A percentile compares a stretch with the other conserved stretches of the same genome.
These are phyloP conservation scores for Lasioglossum albipes DNA, from an alignment of 1,140 invertebrate species.

Conservation along the genomic window DNA sequence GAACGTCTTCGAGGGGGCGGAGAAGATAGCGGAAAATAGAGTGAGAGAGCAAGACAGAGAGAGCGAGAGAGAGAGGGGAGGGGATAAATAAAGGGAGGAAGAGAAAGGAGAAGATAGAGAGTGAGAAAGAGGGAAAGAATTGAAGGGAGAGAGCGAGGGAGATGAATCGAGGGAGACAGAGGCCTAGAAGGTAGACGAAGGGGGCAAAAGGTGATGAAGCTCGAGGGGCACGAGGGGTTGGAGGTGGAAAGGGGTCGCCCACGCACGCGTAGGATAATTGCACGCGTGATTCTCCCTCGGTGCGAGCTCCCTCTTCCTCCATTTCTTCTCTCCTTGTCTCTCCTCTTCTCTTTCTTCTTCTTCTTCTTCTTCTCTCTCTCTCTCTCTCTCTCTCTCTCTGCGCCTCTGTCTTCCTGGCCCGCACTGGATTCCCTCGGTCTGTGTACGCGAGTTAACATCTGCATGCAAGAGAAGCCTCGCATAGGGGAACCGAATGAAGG, in stretches of 20 bases:
- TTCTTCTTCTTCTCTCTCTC: constrained; percentile 15
- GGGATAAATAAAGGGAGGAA: neutral
- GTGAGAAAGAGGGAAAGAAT: too few species aligned
- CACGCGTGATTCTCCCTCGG: constrained; percentile 76
- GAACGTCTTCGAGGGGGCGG: constrained; percentile 31
- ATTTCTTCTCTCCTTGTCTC: constrained; percentile 31
- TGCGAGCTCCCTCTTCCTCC: constrained; percentile 63
- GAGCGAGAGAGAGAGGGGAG: neutral
- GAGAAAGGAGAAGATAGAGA: too few species aligned
- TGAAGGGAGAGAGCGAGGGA: constrained; percentile 3
- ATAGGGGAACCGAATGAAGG: constrained; percentile 40
- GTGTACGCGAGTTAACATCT: constrained; percentile 65
- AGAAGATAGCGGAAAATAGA: constrained; percentile 51
- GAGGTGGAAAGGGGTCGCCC: constrained; percentile 61
- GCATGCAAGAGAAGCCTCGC: constrained; percentile 68
- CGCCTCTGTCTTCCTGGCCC: constrained; percentile 20
- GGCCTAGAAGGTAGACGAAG: constrained; percentile 34
- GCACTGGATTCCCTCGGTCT: constrained; percentile 49
- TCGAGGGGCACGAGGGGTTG: constrained; percentile 11
- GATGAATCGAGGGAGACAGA: constrained; percentile 12
- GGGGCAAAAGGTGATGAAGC: constrained; percentile 39
- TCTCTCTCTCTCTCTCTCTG: neutral
- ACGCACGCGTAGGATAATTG: constrained; percentile 80
- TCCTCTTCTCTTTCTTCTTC: constrained; percentile 27
- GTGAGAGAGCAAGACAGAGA: constrained; percentile 27